Evolutionary conservation across 2,797 vertebrate genomes (phyloP).

Genomic region (Cynopterus sphinx): DNA sequence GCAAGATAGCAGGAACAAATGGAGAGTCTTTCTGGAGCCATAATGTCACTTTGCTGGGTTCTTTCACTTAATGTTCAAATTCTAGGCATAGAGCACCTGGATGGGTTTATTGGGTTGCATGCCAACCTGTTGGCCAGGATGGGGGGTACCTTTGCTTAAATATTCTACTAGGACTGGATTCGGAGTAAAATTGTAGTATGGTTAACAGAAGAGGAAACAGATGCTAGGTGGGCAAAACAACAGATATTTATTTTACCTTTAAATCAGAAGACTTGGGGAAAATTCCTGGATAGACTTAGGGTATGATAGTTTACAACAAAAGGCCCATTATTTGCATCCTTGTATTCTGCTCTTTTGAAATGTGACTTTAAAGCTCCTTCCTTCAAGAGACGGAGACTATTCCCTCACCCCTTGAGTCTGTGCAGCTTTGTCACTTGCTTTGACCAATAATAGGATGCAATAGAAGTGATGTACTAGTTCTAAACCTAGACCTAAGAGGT

Average conservation of each 20-base stretch:
- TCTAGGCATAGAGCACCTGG: neutral
- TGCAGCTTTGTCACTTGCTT: neutral
- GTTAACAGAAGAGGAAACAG: neutral
- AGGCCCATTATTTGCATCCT: neutral
- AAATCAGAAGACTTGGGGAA: neutral
- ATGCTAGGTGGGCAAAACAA: neutral
- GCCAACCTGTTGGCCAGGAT: neutral
- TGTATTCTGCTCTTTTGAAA: neutral
- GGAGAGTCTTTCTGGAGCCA: neutral
- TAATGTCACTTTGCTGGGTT: neutral
- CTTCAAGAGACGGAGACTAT: neutral
- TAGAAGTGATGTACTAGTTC: neutral
- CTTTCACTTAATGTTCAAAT: neutral
- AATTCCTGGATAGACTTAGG: neutral
- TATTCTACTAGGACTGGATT: neutral
- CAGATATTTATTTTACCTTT: neutral
- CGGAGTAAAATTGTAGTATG: neutral
- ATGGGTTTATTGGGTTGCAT: neutral
- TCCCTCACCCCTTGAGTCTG: neutral
- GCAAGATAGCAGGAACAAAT: neutral
- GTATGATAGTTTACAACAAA: neutral
- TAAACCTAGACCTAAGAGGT: neutral
- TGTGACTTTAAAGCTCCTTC: neutral
- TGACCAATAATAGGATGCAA: neutral
- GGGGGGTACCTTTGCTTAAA: neutral